A percentile compares a stretch with the other conserved stretches of the same genome.
Evolutionary conservation across 2,113 vertebrate genomes (phyloP).

Genomic region (Syrmaticus mikado): DNA sequence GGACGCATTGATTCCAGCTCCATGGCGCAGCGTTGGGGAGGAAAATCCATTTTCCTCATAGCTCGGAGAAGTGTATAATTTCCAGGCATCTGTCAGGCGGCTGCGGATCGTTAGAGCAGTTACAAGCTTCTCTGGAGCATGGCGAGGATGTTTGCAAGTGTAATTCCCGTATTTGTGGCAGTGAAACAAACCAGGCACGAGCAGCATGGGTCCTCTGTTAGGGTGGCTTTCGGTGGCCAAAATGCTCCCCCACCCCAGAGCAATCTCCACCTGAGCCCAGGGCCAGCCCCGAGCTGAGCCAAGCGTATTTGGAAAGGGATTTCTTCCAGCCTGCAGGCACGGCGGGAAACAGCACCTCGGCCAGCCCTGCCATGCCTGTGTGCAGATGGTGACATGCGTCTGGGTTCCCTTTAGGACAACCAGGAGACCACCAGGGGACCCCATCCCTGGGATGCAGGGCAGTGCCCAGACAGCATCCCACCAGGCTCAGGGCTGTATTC

Average conservation of each 20-base stretch:
- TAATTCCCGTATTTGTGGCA: accelerated
- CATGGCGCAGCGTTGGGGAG: neutral
- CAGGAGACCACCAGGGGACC: neutral
- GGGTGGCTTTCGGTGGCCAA: accelerated
- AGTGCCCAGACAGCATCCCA: too few species aligned
- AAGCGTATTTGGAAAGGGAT: neutral
- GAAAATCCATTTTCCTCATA: constrained; percentile 43
- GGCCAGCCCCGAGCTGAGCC: neutral
- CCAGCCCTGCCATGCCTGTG: neutral
- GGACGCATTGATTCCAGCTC: neutral
- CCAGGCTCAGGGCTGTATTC: neutral
- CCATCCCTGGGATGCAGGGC: neutral
- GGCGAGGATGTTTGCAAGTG: neutral
- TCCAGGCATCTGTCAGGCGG: neutral
- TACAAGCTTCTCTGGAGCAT: neutral
- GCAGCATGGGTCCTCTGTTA: accelerated
- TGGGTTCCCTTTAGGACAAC: neutral
- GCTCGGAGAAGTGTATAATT: constrained; percentile 14
- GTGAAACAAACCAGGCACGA: neutral
- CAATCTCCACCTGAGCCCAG: neutral
- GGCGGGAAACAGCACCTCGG: neutral
- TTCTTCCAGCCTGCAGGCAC: neutral
- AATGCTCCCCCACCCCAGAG: neutral
- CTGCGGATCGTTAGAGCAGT: neutral
- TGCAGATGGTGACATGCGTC: accelerated